Base-by-base conservation (phyloP, 2,797 vertebrate species). In the Enteromius anoplus region DNA sequence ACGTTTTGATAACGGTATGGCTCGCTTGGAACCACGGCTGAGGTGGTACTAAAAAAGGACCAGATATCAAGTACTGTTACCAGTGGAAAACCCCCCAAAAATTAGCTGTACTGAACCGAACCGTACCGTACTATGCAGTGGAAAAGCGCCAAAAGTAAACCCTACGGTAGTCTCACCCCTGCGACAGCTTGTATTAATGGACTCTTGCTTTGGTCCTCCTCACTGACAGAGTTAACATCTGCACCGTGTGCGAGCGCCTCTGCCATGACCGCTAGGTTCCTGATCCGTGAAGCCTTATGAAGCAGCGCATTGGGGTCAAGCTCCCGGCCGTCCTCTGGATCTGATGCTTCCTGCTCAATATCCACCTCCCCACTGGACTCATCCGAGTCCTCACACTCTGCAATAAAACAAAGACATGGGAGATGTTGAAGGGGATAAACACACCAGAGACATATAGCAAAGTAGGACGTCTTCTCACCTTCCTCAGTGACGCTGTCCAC, bases 401-500 rank as follows among this genome's bases (percentile, higher is more conserved):
- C 42, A 29, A 51, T 23, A 6, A 62, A 42, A 55, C 65, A 34
- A 51, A 70, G 26, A 15, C 14, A 45, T 8, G n/a, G 8, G 14
- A 45, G 40, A 51, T 6, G 45, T 45, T n/a, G 23, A n/a, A n/a
- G 4, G 15, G 12, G n/a, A 78, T 60, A 2, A 19, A 21, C 23
- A 40, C 21, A 12, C 65, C 60, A 37, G 34, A 82, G 2, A 69
- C 17, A 12, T 58, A 15, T 45, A 45, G 32, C 37, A 45, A 49
- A 34, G 6, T 5, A 3, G 7, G 65, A 32, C 17, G 6, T 6
- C 8, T 2, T 19, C 93, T 76, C 84, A 98, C 97, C 97, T 93
- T 98, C 97, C 90, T 98, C 97, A 0, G 97, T 96, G 86, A 98
- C 98, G 0, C 96, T 95, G 93, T 96, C 95, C 88, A 96, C 96